phyloP scores from a whole-genome alignment of 2,888 invertebrate species.

The Caenorhabditis afra region DNA sequence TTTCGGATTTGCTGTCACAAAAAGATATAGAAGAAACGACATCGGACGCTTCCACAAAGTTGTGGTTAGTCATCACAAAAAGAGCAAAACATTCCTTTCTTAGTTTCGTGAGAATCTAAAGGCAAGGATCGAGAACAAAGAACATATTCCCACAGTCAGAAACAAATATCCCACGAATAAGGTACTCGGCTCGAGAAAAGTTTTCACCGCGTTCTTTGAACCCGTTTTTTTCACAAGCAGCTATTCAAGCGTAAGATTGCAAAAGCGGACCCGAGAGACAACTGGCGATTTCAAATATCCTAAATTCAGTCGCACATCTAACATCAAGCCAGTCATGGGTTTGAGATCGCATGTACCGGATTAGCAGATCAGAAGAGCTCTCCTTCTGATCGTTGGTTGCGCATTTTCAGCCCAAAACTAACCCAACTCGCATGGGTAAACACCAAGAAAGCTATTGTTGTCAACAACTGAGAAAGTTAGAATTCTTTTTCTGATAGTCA shows the following conservation, averaged over 20 bases:
- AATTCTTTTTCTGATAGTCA: not conserved
- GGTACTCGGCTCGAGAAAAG: not conserved
- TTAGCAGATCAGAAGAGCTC: constrained; percentile 16
- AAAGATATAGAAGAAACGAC: too few relatives aligned
- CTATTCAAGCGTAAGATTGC: constrained; percentile 35
- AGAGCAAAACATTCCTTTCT: too few relatives aligned
- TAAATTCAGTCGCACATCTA: constrained; percentile 42
- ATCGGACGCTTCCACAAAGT: too few relatives aligned
- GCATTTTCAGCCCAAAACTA: not conserved
- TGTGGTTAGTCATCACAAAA: too few relatives aligned
- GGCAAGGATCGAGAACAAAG: too few relatives aligned
- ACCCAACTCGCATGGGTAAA: not conserved
- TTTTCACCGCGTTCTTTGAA: constrained; percentile 23
- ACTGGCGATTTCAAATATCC: constrained; percentile 48
- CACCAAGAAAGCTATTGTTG: not conserved
- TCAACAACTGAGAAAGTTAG: not conserved
- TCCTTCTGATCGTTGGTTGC: not conserved
- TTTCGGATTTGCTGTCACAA: too few relatives aligned
- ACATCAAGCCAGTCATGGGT: constrained; percentile 26
- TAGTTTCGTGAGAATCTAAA: too few relatives aligned
- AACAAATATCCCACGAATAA: too few relatives aligned
- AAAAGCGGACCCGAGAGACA: constrained; percentile 44
- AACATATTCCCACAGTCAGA: too few relatives aligned
- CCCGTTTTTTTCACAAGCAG: constrained; percentile 17
- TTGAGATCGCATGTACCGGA: constrained; percentile 15